A percentile compares a stretch with the other conserved stretches of the same genome.
Conservation (phyloP, 2,113 vertebrate species). For the Natator depressus region DNA sequence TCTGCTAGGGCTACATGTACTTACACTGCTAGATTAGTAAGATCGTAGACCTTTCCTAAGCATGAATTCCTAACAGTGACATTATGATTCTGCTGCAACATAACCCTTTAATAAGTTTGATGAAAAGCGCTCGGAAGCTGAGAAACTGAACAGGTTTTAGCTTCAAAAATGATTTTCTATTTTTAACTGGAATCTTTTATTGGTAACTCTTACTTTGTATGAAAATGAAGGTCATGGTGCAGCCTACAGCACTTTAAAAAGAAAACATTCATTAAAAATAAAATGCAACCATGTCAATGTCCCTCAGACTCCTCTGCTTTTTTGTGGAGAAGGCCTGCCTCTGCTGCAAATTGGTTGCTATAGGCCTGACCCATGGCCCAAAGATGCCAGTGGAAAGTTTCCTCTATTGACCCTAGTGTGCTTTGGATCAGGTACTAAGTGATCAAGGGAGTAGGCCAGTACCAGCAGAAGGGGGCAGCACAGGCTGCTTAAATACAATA, state of each 20-base stretch:
- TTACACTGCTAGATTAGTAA: not conserved
- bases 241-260: not conserved
- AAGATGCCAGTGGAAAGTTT: not conserved
- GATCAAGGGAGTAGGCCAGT: too few species aligned
- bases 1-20: not conserved
- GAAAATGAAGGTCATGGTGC: not conserved
- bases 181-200: not conserved
- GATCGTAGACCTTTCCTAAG: not conserved
- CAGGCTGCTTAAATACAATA: too few species aligned
- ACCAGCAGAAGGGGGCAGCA: not conserved
- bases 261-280: not conserved
- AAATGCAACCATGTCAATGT: not conserved
- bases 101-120: not conserved
- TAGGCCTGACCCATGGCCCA: not conserved
- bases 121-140: not conserved
- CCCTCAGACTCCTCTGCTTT: not conserved
- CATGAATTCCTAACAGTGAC: not conserved
- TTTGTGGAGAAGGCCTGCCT: not conserved
- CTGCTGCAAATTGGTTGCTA: not conserved
- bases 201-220: not conserved
- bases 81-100: not conserved
- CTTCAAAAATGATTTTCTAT: not conserved
- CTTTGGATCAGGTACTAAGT: not conserved
- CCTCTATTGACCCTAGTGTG: fast-evolving
- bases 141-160: not conserved